Percentiles rank a stretch among this genome's conserved stretches.
Evolutionary conservation across 2,888 invertebrate genomes (phyloP).

Genomic region (Sepiola atlantica): DNA sequence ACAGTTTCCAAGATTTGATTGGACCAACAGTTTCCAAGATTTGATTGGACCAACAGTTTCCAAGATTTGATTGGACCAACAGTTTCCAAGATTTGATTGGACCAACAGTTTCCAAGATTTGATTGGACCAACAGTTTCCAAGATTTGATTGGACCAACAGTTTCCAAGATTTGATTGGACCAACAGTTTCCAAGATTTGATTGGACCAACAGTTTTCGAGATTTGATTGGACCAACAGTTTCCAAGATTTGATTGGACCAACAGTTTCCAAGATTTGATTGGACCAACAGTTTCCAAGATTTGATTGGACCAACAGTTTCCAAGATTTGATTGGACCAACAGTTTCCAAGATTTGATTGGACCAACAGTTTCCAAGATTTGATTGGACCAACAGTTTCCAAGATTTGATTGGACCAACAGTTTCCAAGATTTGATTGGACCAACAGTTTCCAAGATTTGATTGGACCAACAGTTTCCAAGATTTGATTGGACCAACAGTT

Average conservation of each 20-base stretch:
- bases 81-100: no score
- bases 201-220: not conserved
- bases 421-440: not conserved
- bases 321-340: not conserved
- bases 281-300: not conserved
- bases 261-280: not conserved
- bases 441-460: not conserved
- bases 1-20: not conserved
- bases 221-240: not conserved
- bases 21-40: not conserved
- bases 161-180: not conserved
- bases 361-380: not conserved
- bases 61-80: not conserved
- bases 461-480: not conserved
- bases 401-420: no score
- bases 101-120: not conserved
- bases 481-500: not conserved
- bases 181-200: not conserved
- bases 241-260: not conserved
- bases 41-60: no score
- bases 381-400: not conserved
- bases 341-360: not conserved
- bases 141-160: not conserved
- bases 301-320: no score
- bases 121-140: not conserved